These are phyloP conservation scores for Cephus cinctus DNA, from an alignment of 1,140 invertebrate species.

Conservation along the genomic window DNA sequence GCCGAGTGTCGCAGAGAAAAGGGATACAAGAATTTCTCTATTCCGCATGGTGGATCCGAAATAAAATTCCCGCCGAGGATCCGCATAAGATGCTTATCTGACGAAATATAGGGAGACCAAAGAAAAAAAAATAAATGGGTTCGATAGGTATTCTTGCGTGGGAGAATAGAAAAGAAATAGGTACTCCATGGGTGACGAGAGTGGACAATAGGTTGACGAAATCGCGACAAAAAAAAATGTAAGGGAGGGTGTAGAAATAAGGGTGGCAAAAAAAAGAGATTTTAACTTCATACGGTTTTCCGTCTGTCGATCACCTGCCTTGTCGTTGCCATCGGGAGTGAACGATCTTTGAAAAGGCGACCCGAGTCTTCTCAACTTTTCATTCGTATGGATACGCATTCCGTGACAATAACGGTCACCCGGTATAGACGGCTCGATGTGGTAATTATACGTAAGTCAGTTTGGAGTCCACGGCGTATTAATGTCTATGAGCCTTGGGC, in stretches of 20 bases:
- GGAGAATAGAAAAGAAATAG: slow-evolving; percentile 38
- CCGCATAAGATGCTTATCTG: slow-evolving; percentile 24
- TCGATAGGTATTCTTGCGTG: slow-evolving; percentile 42
- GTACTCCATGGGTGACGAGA: slow-evolving; percentile 22
- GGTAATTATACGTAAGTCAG: slow-evolving; percentile 28
- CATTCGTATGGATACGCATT: no score
- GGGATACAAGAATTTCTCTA: slow-evolving; percentile 23
- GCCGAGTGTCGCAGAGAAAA: no score
- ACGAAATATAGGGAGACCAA: slow-evolving; percentile 10
- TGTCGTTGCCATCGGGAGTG: no score
- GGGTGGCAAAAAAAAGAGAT: no score
- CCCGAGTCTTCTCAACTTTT: no score
- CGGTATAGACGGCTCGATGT: slow-evolving; percentile 21
- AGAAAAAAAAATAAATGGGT: slow-evolving; percentile 30
- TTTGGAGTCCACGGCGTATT: slow-evolving; percentile 18
- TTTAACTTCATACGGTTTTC: no score
- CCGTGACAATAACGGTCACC: no score
- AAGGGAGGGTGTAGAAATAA: no score
- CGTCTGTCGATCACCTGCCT: no score
- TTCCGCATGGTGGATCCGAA: slow-evolving; percentile 32
- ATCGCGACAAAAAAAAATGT: slow-evolving; percentile 9
- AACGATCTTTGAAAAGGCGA: no score
- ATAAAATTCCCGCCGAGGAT: slow-evolving; percentile 20
- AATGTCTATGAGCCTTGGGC: slow-evolving; percentile 21
- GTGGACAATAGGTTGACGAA: slow-evolving; percentile 11